These are phyloP conservation scores for Oreohelix idahoensis DNA, from an alignment of 1,140 invertebrate species.

Conservation along the genomic window DNA sequence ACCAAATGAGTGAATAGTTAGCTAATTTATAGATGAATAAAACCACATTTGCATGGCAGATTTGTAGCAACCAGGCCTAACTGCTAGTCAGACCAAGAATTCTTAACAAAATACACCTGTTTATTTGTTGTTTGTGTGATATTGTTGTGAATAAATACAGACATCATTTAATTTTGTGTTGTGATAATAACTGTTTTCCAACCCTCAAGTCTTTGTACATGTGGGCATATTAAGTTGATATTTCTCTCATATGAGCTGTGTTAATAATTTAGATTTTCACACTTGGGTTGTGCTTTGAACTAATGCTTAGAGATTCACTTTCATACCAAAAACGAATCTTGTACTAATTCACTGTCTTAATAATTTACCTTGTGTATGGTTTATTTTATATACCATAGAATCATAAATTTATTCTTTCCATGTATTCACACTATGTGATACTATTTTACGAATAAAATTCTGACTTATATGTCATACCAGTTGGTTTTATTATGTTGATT, in stretches of 20 bases:
- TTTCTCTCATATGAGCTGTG: background rate
- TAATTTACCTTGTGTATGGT: background rate
- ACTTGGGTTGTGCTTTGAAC: conserved; percentile 5
- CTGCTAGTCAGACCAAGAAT: background rate
- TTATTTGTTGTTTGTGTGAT: background rate
- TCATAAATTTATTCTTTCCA: background rate
- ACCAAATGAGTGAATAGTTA: too few relatives aligned
- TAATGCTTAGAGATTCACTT: background rate
- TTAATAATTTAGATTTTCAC: background rate
- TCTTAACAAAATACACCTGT: background rate
- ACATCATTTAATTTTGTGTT: background rate
- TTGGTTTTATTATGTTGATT: too few relatives aligned
- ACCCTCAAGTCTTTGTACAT: conserved; percentile 1
- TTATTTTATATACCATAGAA: conserved; percentile 7
- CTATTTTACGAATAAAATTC: conserved; percentile 11
- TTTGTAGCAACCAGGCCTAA: background rate
- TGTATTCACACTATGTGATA: conserved; percentile 10
- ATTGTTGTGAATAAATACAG: background rate
- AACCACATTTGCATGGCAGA: too few relatives aligned
- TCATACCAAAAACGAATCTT: background rate
- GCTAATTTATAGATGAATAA: too few relatives aligned
- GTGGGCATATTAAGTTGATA: background rate
- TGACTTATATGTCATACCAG: background rate
- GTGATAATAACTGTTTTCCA: background rate
- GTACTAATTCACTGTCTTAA: background rate